These are phyloP conservation scores for Carabus problematicus DNA, from an alignment of 2,888 invertebrate species.

Conservation along the genomic window DNA sequence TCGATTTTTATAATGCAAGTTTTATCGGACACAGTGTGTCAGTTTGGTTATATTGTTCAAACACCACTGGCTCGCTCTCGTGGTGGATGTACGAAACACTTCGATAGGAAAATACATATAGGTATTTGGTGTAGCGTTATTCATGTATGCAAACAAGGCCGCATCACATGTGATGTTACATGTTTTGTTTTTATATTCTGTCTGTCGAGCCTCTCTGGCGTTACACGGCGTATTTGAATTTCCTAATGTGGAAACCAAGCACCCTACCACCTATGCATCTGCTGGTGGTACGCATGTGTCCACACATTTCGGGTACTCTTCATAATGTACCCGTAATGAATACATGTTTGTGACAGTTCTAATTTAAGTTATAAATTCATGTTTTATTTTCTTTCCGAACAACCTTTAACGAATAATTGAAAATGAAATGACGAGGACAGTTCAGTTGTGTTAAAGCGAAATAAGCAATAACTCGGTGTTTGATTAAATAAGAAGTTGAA, in stretches of 20 bases:
- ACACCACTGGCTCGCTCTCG: slow-evolving; percentile 5
- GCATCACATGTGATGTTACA: slow-evolving; percentile 36
- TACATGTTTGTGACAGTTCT: slow-evolving; percentile 34
- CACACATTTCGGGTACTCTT: slow-evolving; percentile 8
- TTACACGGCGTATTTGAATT: neutral
- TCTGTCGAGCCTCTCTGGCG: neutral
- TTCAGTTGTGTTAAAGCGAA: neutral
- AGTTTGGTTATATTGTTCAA: slow-evolving; percentile 24
- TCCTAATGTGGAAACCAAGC: neutral
- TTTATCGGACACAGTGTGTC: slow-evolving; percentile 15
- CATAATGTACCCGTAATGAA: slow-evolving; percentile 30
- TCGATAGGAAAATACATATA: neutral
- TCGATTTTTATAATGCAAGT: slow-evolving; percentile 28
- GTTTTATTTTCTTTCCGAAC: slow-evolving; percentile 29
- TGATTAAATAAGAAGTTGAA: slow-evolving; percentile 8
- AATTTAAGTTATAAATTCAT: slow-evolving; percentile 31
- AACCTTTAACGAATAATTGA: slow-evolving; percentile 28
- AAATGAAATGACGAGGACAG: slow-evolving; percentile 18
- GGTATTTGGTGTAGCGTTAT: slow-evolving; percentile 21
- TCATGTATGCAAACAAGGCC: slow-evolving; percentile 40
- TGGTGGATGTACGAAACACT: neutral
- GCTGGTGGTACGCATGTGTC: neutral
- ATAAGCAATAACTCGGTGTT: neutral
- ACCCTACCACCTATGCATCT: neutral
- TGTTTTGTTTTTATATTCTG: slow-evolving; percentile 29